Percentiles rank a stretch among this genome's conserved stretches.
These are phyloP conservation scores for Meloidogyne hapla DNA, from an alignment of 1,140 invertebrate species.

Conservation along the genomic window DNA sequence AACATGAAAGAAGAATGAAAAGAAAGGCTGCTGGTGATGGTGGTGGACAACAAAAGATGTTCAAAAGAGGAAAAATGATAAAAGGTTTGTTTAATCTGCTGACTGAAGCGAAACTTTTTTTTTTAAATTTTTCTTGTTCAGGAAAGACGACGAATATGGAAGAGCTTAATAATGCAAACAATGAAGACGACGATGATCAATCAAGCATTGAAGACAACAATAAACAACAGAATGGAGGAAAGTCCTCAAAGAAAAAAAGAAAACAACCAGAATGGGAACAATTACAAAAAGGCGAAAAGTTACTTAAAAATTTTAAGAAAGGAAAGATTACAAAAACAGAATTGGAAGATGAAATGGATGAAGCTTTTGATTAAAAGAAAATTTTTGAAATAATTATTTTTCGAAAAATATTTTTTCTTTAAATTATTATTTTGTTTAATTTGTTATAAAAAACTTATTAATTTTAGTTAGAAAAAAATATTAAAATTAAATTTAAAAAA, in stretches of 20 bases:
- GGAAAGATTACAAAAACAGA: constrained; percentile 48
- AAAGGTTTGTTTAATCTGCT: not conserved
- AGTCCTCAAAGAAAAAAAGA: not conserved
- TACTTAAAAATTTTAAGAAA: constrained; percentile 52
- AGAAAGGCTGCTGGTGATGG: not conserved
- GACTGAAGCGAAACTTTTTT: no score
- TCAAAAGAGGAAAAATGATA: constrained; percentile 7
- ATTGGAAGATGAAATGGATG: constrained; percentile 33
- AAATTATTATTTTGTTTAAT: constrained; percentile 7
- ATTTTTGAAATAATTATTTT: not conserved
- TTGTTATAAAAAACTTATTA: constrained; percentile 4
- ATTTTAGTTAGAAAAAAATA: not conserved
- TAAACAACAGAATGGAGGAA: not conserved
- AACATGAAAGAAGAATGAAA: not conserved
- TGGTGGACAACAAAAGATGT: not conserved
- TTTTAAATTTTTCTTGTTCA: not conserved
- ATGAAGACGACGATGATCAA: not conserved
- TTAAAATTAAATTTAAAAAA: no score
- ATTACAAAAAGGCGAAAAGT: constrained; percentile 39
- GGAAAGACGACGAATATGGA: not conserved
- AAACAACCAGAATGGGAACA: constrained; percentile 47
- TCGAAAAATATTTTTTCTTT: not conserved
- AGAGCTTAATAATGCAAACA: constrained; percentile 9
- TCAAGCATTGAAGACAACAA: constrained; percentile 14
- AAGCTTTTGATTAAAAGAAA: not conserved